Percentiles rank a stretch among this genome's conserved stretches.
Conservation (phyloP, 2,888 invertebrate species). For the Syritta pipiens region DNA sequence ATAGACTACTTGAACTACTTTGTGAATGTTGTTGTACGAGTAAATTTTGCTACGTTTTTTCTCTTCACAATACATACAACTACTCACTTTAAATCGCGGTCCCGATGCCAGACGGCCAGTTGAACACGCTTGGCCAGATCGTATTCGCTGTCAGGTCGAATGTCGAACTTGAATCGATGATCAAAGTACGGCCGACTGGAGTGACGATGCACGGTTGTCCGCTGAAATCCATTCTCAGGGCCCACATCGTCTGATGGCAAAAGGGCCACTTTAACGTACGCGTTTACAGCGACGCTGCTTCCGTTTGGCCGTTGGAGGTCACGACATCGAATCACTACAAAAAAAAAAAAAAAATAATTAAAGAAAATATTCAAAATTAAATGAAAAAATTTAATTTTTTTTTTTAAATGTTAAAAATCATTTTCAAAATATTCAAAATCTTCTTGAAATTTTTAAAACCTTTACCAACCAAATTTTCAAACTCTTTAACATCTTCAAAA, state of each 20-base stretch:
- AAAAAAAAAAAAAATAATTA: background rate
- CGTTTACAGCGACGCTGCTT: conserved; percentile 83
- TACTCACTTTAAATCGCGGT: conserved; percentile 89
- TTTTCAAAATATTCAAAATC: no score
- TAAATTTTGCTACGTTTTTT: background rate
- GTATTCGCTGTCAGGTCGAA: conserved; percentile 44
- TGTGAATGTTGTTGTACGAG: conserved; percentile 7
- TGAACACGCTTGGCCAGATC: conserved; percentile 80
- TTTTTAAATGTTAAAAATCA: no score
- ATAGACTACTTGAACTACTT: conserved; percentile 12
- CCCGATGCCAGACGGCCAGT: conserved; percentile 92
- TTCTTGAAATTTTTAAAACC: no score
- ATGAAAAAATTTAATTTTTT: no score
- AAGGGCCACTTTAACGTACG: conserved; percentile 87
- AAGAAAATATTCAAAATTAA: no score
- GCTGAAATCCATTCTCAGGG: conserved; percentile 80
- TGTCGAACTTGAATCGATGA: conserved; percentile 86
- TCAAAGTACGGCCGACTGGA: conserved; percentile 89
- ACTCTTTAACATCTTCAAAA: no score
- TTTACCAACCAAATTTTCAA: no score
- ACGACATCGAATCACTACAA: conserved; percentile 88
- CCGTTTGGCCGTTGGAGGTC: conserved; percentile 86
- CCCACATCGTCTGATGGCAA: conserved; percentile 50
- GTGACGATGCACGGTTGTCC: conserved; percentile 90
- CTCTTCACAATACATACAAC: conserved; percentile 54